Percentiles rank a stretch among this genome's conserved stretches.
phyloP scores from a whole-genome alignment of 2,888 invertebrate genomes.

The Ethmia dodecea region DNA sequence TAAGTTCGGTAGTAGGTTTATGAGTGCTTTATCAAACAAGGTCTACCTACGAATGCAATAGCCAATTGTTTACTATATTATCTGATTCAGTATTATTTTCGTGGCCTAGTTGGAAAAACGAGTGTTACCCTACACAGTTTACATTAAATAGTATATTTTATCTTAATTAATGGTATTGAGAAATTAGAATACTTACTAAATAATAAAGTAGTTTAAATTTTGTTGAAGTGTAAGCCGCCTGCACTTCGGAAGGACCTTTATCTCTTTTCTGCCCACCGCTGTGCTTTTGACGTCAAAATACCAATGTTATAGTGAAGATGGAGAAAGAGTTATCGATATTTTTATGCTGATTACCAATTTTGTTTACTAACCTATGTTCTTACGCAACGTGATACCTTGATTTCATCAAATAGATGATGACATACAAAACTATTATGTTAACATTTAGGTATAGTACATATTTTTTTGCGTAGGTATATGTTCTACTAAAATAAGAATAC shows the following conservation, averaged over 20 bases:
- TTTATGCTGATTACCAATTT: slow-evolving; percentile 29
- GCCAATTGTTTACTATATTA: slow-evolving; percentile 62
- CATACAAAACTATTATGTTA: too few species aligned
- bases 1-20: slow-evolving; percentile 9
- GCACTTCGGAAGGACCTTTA: slow-evolving; percentile 68
- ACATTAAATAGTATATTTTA: too few species aligned
- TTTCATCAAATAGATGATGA: too few species aligned
- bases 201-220: slow-evolving; percentile 40
- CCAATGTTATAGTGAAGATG: slow-evolving; percentile 51
- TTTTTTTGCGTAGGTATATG: too few species aligned
- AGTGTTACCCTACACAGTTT: too few species aligned
- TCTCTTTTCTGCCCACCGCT: slow-evolving; percentile 50
- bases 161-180: too few species aligned
- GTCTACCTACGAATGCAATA: slow-evolving; percentile 50
- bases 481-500: too few species aligned
- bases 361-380: slow-evolving; percentile 19
- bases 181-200: too few species aligned
- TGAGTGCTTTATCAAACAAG: slow-evolving; percentile 51
- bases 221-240: slow-evolving; percentile 40
- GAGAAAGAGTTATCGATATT: slow-evolving; percentile 40
- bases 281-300: slow-evolving; percentile 64
- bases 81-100: slow-evolving; percentile 58
- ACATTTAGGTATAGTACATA: too few species aligned
- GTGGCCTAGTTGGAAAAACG: too few species aligned
- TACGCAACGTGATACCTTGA: slow-evolving; percentile 22